These are phyloP conservation scores for Chaetodon auriga DNA, from an alignment of 2,113 vertebrate species.

Conservation along the genomic window DNA sequence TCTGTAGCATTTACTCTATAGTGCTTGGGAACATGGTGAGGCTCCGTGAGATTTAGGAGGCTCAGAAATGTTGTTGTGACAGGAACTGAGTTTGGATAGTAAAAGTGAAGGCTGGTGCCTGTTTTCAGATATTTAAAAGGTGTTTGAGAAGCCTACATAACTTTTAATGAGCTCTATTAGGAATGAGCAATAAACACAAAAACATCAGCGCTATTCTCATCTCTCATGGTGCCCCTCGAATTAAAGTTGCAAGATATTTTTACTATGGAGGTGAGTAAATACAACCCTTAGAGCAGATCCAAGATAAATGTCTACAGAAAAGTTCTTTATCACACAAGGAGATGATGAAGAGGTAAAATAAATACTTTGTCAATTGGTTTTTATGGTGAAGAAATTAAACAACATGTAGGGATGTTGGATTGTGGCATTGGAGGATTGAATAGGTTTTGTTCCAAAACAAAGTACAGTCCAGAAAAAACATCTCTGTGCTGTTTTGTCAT, in stretches of 20 bases:
- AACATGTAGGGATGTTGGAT: neutral
- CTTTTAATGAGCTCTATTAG: neutral
- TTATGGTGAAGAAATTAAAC: neutral
- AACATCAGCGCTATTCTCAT: conserved; percentile 9
- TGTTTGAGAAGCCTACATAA: neutral
- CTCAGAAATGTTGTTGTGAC: conserved; percentile 16
- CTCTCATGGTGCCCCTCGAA: neutral
- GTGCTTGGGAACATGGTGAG: neutral
- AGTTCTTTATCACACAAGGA: neutral
- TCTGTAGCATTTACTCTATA: conserved; percentile 20
- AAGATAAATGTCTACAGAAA: neutral
- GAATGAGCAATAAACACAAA: neutral
- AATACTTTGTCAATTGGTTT: neutral
- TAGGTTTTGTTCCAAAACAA: neutral
- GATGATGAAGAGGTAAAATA: neutral
- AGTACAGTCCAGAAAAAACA: neutral
- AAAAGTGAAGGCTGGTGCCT: conserved; percentile 21
- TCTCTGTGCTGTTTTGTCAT: neutral
- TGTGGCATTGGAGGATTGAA: neutral
- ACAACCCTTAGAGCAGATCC: neutral
- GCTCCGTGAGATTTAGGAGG: conserved; percentile 19
- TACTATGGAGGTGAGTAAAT: neutral
- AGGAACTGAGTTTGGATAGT: conserved; percentile 7
- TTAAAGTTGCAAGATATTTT: conserved; percentile 6
- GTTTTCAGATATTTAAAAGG: conserved; percentile 5